A percentile compares a stretch with the other conserved stretches of the same genome.
Conservation (phyloP, 2,797 vertebrate species). For the Tiaroga cobitis region DNA sequence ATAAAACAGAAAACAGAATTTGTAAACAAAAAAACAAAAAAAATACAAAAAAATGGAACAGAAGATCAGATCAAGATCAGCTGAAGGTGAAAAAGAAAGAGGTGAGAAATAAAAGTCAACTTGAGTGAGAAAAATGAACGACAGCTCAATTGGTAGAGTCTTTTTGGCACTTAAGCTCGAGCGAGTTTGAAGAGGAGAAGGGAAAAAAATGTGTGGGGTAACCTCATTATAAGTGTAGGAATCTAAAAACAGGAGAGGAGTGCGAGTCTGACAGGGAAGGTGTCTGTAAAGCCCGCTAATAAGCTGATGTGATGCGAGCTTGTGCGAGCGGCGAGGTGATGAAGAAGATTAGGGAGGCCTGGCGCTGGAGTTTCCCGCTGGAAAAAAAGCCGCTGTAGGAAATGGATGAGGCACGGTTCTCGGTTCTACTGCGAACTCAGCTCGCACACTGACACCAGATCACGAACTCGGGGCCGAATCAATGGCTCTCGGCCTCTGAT, state of each 20-base stretch:
- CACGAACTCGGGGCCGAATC: conserved; percentile 3
- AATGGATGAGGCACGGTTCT: not conserved
- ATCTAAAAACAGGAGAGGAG: conserved; percentile 55
- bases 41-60: not conserved
- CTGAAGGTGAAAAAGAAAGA: not conserved
- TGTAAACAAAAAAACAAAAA: too few species aligned
- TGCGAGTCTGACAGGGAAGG: conserved; percentile 54
- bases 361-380: conserved; percentile 45
- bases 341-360: conserved; percentile 49
- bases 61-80: not conserved
- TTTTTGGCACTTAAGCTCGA: conserved; percentile 24
- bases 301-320: conserved; percentile 60
- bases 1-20: not conserved
- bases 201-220: not conserved
- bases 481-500: conserved; percentile 32
- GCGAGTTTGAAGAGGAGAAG: not conserved
- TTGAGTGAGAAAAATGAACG: conserved; percentile 16
- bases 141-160: conserved; percentile 36
- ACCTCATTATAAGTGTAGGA: conserved; percentile 57
- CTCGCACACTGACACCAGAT: conserved; percentile 20
- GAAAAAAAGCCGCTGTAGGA: conserved; percentile 8
- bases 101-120: conserved; percentile 1
- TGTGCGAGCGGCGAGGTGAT: conserved; percentile 41
- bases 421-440: not conserved
- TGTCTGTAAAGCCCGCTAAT: conserved; percentile 68